phyloP scores from a whole-genome alignment of 2,797 vertebrate genomes.

The Myripristis jacobus region DNA sequence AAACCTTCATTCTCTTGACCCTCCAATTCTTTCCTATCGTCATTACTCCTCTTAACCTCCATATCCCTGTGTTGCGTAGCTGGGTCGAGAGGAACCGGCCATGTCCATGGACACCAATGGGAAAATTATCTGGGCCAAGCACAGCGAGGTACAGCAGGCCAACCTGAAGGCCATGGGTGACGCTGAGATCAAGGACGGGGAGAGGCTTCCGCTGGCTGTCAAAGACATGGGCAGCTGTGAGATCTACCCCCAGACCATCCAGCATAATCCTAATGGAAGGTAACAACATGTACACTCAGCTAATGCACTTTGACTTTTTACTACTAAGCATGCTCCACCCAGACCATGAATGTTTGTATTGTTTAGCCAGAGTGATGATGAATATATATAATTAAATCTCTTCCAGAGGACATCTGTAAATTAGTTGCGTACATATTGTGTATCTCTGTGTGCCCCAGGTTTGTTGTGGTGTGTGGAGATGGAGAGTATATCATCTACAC shows the following conservation, averaged over 20 bases:
- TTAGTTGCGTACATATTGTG: conserved; percentile 1
- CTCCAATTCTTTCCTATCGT: not conserved
- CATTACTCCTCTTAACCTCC: not conserved
- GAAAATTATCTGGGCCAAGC: conserved; percentile 99
- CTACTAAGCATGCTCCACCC: not conserved
- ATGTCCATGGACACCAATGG: conserved; percentile 99
- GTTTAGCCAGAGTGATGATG: not conserved
- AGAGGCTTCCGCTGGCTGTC: conserved; percentile 93
- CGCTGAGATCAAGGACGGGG: conserved; percentile 96
- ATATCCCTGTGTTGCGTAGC: conserved; percentile 74
- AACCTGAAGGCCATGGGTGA: conserved; percentile 99
- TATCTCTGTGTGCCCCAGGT: conserved; percentile 79
- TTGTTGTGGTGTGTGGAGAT: conserved; percentile 97
- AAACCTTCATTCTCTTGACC: no score
- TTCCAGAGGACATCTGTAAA: not conserved
- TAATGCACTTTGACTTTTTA: not conserved
- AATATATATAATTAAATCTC: not conserved
- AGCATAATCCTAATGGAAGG: conserved; percentile 98
- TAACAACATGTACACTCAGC: conserved; percentile 58
- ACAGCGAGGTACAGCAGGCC: conserved; percentile 97
- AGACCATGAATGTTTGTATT: not conserved
- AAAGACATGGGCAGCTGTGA: conserved; percentile 99
- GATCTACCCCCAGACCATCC: conserved; percentile 98
- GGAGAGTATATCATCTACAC: conserved; percentile 91
- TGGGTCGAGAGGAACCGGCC: conserved; percentile 96